Base-by-base conservation (phyloP, 2,113 vertebrate species). In the Pteruthius melanotis region DNA sequence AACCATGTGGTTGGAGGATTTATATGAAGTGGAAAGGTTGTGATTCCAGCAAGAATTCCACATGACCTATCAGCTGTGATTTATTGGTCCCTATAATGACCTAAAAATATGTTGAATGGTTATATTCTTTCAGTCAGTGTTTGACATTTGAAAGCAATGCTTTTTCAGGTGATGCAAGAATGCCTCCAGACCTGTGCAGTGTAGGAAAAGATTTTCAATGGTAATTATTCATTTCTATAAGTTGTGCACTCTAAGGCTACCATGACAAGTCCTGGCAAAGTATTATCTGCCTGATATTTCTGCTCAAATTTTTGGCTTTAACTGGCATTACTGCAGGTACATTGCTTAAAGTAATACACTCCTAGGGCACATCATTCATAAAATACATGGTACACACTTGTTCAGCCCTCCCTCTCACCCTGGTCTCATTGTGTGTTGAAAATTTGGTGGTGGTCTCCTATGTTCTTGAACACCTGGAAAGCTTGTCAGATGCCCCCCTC, bases 21-120 rank as follows among this genome's bases (percentile, higher is more conserved):
- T 86, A 72, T 63, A 72, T 44, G 40, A 91, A 95, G 35, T 63
- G 39, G 89, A 94, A 79, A 90, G 21, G 52, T 59, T 86, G 59
- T 47, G 66, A 94, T 85, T 87, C 59, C 74, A 89, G 71, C 66
- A 60, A 78, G 76, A 92, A 96, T 89, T 75, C 44, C 60, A 70
- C 31, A 26, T 63, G 57, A 86, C 16, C 21, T 52, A 56, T 80
- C 71, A 81, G 31, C 59, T 70, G 64, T 90, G 85, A 90, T 95
- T 94, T 94, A 88, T 26, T 52, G 76, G 63, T 63, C 31, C 22
- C 79, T 86, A 52, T 21, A 66, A 75, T 23, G 37, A 63, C 59
- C 13, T 74, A 59, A 74, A 78, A 93, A 42, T 42, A 76, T 11
- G 8, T 88, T 66, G 37, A 91, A 84, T 59, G 28, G 40, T 37